These are phyloP conservation scores for Hyles euphorbiae DNA, from an alignment of 1,140 invertebrate species.

Conservation along the genomic window DNA sequence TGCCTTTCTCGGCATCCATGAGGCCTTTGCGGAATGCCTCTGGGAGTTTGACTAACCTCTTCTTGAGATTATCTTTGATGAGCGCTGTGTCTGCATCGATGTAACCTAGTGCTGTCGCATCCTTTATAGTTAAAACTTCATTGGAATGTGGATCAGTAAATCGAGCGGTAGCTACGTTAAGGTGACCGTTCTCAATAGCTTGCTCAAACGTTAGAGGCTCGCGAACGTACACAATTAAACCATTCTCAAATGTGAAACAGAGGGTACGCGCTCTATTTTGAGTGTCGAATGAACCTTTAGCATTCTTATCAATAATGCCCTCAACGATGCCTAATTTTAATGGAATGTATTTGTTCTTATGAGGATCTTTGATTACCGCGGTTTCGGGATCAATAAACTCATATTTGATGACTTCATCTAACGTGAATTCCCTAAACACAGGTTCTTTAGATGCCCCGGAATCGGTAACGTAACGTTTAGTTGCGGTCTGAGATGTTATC, in stretches of 20 bases:
- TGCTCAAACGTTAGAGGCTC: conserved; percentile 86
- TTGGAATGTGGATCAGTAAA: conserved; percentile 84
- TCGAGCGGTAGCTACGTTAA: conserved; percentile 84
- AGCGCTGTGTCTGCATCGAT: conserved; percentile 92
- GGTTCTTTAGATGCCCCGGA: conserved; percentile 65
- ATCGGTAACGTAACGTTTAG: conserved; percentile 72
- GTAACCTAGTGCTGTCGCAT: conserved; percentile 87
- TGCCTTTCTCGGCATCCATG: conserved; percentile 90
- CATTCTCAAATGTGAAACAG: conserved; percentile 85
- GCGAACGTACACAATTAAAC: conserved; percentile 80
- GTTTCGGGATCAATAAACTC: conserved; percentile 86
- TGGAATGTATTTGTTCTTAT: conserved; percentile 83
- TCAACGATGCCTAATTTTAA: conserved; percentile 83
- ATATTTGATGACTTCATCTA: conserved; percentile 87
- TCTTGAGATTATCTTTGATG: conserved; percentile 90
- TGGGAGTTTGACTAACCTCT: conserved; percentile 87
- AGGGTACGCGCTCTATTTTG: conserved; percentile 79
- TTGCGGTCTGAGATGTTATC: conserved; percentile 78
- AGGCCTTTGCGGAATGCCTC: conserved; percentile 91
- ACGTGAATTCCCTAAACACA: conserved; percentile 80
- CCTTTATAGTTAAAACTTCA: conserved; percentile 86
- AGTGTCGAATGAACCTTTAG: conserved; percentile 81
- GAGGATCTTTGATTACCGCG: conserved; percentile 86
- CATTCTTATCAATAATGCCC: conserved; percentile 81
- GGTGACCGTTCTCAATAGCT: conserved; percentile 82